Conservation (phyloP, 1,140 invertebrate genomes). For the Pseudoatta argentina region DNA sequence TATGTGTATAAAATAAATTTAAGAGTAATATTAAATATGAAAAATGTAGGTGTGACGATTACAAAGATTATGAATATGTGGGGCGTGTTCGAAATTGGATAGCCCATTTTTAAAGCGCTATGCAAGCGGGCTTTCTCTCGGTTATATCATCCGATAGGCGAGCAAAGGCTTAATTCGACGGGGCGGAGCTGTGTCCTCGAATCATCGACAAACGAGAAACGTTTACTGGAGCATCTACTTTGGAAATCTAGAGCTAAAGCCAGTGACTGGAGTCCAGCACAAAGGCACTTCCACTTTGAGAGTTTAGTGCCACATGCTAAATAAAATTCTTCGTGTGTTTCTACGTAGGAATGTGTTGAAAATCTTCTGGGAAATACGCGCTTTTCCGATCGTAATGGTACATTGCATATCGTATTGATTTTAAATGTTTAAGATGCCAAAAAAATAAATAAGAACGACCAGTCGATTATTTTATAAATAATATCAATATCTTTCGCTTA, state of each 20-base stretch:
- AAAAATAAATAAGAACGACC: not conserved
- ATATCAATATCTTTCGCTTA: not conserved
- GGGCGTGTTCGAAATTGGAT: conserved; percentile 22
- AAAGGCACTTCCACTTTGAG: conserved; percentile 53
- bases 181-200: conserved; percentile 35
- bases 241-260: conserved; percentile 43
- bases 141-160: conserved; percentile 23
- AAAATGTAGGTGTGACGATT: not conserved
- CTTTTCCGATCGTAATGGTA: not conserved
- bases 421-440: not conserved
- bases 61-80: conserved; percentile 1
- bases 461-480: not conserved
- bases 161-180: conserved; percentile 59
- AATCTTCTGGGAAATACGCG: conserved; percentile 23
- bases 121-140: not conserved
- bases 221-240: conserved; percentile 50
- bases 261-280: conserved; percentile 43
- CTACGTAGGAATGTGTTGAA: not conserved
- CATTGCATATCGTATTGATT: conserved; percentile 7
- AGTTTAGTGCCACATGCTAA: conserved; percentile 55
- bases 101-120: not conserved
- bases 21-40: not conserved
- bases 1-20: no score
- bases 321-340: conserved; percentile 61
- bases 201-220: conserved; percentile 45